Conservation (phyloP, 2,888 invertebrate genomes). For the Drosophila macrothrix region DNA sequence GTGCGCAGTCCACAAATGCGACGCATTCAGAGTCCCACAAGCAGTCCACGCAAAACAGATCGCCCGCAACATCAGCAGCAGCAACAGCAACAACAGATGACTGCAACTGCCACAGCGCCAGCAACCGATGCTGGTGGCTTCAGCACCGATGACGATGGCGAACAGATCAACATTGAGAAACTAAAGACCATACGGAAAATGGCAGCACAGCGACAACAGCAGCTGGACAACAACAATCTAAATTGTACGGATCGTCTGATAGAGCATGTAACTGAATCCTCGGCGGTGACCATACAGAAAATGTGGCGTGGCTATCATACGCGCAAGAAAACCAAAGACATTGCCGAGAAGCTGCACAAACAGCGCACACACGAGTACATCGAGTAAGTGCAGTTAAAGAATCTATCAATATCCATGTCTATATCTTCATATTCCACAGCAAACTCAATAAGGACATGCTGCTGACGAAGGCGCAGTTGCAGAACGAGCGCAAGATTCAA, state of each 20-base stretch:
- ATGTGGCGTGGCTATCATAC: constrained; percentile 94
- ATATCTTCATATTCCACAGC: constrained; percentile 84
- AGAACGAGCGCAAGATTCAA: constrained; percentile 93
- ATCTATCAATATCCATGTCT: not conserved
- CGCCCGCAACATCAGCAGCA: constrained; percentile 20
- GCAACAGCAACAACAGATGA: constrained; percentile 20
- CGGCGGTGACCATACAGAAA: constrained; percentile 93
- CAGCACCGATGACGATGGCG: constrained; percentile 88
- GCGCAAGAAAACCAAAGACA: constrained; percentile 87
- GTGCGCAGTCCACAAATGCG: constrained; percentile 83
- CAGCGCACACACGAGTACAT: constrained; percentile 93
- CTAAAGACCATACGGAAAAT: constrained; percentile 88
- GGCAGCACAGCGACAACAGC: constrained; percentile 86
- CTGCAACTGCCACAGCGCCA: constrained; percentile 42
- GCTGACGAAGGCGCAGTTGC: constrained; percentile 92
- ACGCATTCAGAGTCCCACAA: constrained; percentile 81
- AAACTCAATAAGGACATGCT: constrained; percentile 94
- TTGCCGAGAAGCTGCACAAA: constrained; percentile 89
- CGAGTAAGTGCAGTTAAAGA: constrained; percentile 87
- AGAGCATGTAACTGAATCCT: constrained; percentile 84
- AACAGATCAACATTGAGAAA: constrained; percentile 88
- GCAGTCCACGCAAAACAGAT: constrained; percentile 82
- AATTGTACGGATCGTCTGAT: constrained; percentile 62
- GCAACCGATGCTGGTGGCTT: constrained; percentile 83
- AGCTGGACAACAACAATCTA: constrained; percentile 71